A percentile compares a stretch with the other conserved stretches of the same genome.
These are phyloP conservation scores for Rhabditophanes sp. DNA, from an alignment of 2,888 invertebrate species.

Conservation along the genomic window DNA sequence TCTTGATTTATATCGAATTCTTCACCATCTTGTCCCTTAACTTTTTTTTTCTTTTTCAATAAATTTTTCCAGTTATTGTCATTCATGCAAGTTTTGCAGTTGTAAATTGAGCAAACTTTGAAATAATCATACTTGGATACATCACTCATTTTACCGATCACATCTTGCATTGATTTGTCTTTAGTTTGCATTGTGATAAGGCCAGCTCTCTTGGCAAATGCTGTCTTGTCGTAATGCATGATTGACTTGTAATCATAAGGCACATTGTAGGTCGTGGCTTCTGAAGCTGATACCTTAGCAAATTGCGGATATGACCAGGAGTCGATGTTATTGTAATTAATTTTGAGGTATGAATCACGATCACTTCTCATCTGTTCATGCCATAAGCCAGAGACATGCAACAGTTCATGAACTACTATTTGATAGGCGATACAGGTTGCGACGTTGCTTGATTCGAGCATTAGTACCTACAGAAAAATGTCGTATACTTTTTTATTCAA, in stretches of 20 bases:
- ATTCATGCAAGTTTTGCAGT: constrained; percentile 15
- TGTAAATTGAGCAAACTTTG: constrained; percentile 31
- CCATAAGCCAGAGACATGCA: constrained; percentile 26
- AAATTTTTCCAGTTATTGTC: constrained; percentile 7
- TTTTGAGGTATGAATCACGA: constrained; percentile 30
- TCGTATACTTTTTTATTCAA: constrained; percentile 30
- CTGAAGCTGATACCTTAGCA: constrained; percentile 19
- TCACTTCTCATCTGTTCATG: constrained; percentile 39
- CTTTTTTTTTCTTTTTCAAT: no score
- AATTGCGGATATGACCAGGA: constrained; percentile 16
- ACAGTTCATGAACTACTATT: constrained; percentile 25
- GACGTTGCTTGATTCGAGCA: constrained; percentile 30
- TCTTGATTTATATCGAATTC: no score
- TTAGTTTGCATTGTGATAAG: constrained; percentile 29
- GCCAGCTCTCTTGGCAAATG: constrained; percentile 21
- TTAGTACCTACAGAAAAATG: constrained; percentile 33
- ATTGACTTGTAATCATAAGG: constrained; percentile 24
- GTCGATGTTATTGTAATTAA: constrained; percentile 32
- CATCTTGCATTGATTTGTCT: constrained; percentile 15
- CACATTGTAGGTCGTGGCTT: constrained; percentile 27
- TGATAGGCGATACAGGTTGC: constrained; percentile 21
- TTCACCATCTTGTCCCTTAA: no score
- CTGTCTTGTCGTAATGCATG: constrained; percentile 21
- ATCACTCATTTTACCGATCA: constrained; percentile 26
- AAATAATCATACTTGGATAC: constrained; percentile 28